phyloP scores from a whole-genome alignment of 35 echinoderm and acorn worm species.

The Heliocidaris tuberculata region DNA sequence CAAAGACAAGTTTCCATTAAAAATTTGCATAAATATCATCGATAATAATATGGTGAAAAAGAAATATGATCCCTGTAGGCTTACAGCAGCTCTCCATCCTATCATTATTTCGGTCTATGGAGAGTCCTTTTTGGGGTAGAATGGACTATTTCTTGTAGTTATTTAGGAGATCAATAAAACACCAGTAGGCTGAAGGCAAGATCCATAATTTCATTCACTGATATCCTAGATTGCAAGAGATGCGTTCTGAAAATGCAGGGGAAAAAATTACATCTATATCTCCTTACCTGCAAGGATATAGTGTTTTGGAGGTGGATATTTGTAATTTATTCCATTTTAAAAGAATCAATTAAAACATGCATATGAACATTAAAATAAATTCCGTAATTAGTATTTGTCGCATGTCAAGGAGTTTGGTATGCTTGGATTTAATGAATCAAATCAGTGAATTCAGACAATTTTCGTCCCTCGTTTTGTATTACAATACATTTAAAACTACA shows the following conservation, averaged over 20 bases:
- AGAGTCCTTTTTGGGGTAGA: not conserved
- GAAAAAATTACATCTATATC: not conserved
- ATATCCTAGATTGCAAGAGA: not conserved
- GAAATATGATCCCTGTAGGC: not conserved
- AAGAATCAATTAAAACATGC: too few species aligned
- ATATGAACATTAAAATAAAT: too few species aligned
- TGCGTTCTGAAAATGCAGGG: not conserved
- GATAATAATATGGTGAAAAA: not conserved
- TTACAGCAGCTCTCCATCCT: not conserved
- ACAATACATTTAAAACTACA: too few species aligned
- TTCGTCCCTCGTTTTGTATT: too few species aligned
- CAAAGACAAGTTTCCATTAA: not conserved
- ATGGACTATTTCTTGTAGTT: not conserved
- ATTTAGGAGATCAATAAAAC: not conserved
- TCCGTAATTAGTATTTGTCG: not conserved
- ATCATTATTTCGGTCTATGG: not conserved
- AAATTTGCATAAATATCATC: not conserved
- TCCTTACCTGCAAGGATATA: not conserved
- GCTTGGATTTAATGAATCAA: not conserved
- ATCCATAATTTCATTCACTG: not conserved
- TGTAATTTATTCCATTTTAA: not conserved
- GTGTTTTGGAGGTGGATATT: not conserved
- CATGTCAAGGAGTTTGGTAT: not conserved
- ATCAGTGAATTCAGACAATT: not conserved
- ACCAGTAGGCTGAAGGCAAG: not conserved